These are phyloP conservation scores for Ophthalmolycus amberensis DNA, from an alignment of 2,113 vertebrate genomes.

Conservation along the genomic window DNA sequence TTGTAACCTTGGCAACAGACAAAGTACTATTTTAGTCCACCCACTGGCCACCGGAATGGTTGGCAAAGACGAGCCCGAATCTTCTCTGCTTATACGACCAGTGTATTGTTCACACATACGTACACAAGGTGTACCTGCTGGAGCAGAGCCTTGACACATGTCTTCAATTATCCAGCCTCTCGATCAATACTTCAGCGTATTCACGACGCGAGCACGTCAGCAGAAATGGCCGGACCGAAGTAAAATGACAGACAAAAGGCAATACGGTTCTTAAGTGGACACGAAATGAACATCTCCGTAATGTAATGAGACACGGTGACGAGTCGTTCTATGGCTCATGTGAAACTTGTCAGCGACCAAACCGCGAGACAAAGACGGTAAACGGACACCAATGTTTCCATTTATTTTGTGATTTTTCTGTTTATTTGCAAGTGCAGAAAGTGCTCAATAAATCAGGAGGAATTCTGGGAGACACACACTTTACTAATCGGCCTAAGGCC, in stretches of 20 bases:
- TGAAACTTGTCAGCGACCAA: neutral
- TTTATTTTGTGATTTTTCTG: neutral
- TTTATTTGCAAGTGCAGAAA: slow-evolving; percentile 13
- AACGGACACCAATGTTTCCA: slow-evolving; percentile 14
- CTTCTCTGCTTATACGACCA: slow-evolving; percentile 43
- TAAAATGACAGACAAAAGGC: slow-evolving; percentile 25
- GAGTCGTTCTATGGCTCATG: neutral
- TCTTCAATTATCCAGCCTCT: slow-evolving; percentile 40
- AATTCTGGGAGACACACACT: slow-evolving; percentile 5
- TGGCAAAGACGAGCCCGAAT: slow-evolving; percentile 52
- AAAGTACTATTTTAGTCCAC: slow-evolving; percentile 85
- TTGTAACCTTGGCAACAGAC: slow-evolving; percentile 90
- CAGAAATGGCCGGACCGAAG: neutral
- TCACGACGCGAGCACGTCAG: slow-evolving; percentile 45
- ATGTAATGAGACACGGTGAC: slow-evolving; percentile 7
- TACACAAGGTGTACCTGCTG: neutral
- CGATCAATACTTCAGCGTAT: slow-evolving; percentile 40
- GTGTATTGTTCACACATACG: slow-evolving; percentile 15
- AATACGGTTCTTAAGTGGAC: slow-evolving; percentile 11
- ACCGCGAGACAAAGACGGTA: slow-evolving; percentile 22
- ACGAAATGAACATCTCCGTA: slow-evolving; percentile 42
- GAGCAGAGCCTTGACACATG: slow-evolving; percentile 20
- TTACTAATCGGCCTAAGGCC: slow-evolving; percentile 31
- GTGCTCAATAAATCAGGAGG: slow-evolving; percentile 29
- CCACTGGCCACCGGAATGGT: slow-evolving; percentile 75